Evolutionary conservation across 2,888 invertebrate genomes (phyloP), one percentile per base, ranked within the genome.

Genomic region (Diaperis boleti): DNA sequence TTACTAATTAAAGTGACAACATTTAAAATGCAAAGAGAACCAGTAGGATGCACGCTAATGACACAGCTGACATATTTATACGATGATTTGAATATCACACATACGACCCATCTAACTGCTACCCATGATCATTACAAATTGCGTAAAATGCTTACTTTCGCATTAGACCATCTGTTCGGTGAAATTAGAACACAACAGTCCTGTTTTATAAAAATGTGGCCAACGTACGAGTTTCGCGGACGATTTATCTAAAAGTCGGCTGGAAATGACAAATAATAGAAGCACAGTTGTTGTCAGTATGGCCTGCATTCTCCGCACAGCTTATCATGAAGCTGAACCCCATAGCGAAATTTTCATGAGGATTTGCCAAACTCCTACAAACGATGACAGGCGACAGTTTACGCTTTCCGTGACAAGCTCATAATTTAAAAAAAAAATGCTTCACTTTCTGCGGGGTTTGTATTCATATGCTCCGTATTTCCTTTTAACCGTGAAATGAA

Each of bases 71-170:
- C 60, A 47, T 66, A 66, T 66, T 66, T 66, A 66, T 66, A 42
- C 50, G 61, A 66, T 66, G 61, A 66, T 66, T 66, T 66, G 57
- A 66, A 66, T 66, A 66, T 63, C 63, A 61, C 57, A 63, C 59
- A 64, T 66, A 60, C 59, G 44, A 52, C 20, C 22, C 31, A 29
- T 41, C 39, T 59, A 39, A 33, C 41, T 56, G 56, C 33, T 11
- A 35, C 35, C 20, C 49, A 50, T 17, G 49, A 44, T 42, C 14
- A 31, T 45, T 45, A 44, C 35, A 37, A 56, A 56, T 45, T 44
- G 17, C 20, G 49, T 14, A 22, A 35, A 35, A 14, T 33, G 33
- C 29, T 18, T 18, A 31, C 13, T 17, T 35, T 49, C 31, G 35
- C 11, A 14, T 26, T 33, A 26, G 2, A 3, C 26, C 26, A 26